These are phyloP conservation scores for Myanophis thanlyinensis DNA, from an alignment of 2,113 vertebrate species.

Conservation along the genomic window DNA sequence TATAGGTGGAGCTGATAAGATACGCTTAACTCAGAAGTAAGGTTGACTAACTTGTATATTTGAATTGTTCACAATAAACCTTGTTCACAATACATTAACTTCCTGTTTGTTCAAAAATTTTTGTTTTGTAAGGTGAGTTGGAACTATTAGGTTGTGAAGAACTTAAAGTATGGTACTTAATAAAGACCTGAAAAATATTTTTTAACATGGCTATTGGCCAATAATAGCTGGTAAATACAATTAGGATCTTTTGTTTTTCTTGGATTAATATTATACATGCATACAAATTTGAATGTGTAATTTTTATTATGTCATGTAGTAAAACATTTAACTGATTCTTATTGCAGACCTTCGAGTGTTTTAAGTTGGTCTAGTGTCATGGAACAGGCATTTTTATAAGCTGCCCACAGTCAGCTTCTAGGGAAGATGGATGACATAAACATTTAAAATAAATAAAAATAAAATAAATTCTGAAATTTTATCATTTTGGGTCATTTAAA, in stretches of 20 bases:
- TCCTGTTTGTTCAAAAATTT: not conserved
- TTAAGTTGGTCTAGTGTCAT: not conserved
- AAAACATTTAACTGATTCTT: not conserved
- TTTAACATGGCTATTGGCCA: not conserved
- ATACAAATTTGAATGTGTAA: not conserved
- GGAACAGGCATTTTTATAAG: not conserved
- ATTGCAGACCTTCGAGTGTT: not conserved
- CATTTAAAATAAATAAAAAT: not conserved
- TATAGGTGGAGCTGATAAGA: slow-evolving; percentile 2
- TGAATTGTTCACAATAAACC: not conserved
- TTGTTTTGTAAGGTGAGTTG: not conserved
- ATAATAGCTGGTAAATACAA: not conserved
- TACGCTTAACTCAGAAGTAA: not conserved
- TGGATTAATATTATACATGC: not conserved
- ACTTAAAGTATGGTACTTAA: not conserved
- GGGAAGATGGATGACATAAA: not conserved
- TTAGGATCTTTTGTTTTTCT: not conserved
- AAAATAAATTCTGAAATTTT: not conserved
- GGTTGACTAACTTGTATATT: not conserved
- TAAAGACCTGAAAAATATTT: not conserved
- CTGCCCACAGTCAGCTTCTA: not conserved
- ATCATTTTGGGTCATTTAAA: not conserved
- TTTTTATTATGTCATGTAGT: not conserved
- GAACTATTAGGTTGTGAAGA: not conserved
- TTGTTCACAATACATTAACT: not conserved